Evolutionary conservation across 1,140 invertebrate species (phyloP).

Genomic region (Microplitis mediator): DNA sequence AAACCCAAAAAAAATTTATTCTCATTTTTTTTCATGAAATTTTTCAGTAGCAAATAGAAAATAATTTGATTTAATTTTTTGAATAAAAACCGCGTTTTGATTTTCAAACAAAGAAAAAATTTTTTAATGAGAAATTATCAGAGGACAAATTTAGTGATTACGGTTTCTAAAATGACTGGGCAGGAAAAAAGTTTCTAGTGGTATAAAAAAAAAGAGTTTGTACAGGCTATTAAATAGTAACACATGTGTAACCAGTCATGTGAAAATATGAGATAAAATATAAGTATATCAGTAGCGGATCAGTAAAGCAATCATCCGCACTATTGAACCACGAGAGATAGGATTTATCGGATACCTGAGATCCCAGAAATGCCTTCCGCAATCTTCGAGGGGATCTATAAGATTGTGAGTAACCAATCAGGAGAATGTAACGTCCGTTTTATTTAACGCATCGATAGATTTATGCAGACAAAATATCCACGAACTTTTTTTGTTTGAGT

Average conservation of each 20-base stretch:
- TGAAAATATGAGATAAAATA: not conserved
- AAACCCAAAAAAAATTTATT: no score
- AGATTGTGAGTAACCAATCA: conserved; percentile 5
- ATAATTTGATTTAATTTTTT: no score
- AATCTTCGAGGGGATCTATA: conserved; percentile 4
- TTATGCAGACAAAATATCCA: not conserved
- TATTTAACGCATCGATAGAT: not conserved
- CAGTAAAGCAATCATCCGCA: conserved; percentile 14
- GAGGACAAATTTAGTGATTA: no score
- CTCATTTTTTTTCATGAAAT: no score
- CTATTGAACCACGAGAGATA: conserved; percentile 3
- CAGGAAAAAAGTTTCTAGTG: not conserved
- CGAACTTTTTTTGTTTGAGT: not conserved
- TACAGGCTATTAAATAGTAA: no score
- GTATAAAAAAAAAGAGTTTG: not conserved
- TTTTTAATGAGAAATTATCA: no score
- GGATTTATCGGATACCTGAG: conserved; percentile 13
- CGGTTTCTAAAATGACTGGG: no score
- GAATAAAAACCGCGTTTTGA: no score
- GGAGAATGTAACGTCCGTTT: not conserved
- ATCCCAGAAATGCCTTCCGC: conserved; percentile 8
- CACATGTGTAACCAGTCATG: not conserved
- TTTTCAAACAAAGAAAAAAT: no score
- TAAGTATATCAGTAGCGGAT: not conserved
- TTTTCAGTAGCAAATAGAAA: no score